Conservation (phyloP, 2,113 vertebrate species). For the Syngnathus floridae region DNA sequence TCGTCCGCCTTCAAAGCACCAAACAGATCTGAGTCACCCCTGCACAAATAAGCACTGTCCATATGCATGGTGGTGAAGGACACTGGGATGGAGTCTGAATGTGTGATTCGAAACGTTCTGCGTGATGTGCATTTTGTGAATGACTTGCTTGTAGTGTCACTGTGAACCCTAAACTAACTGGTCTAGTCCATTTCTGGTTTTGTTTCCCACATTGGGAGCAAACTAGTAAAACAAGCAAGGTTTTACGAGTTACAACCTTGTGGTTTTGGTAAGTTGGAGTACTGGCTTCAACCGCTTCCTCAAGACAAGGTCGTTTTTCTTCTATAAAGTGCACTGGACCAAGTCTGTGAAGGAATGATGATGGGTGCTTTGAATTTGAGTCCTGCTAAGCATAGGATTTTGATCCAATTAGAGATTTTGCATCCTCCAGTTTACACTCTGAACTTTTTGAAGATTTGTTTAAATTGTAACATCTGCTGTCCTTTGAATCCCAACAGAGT, state of each 20-base stretch:
- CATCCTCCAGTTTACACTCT: background rate
- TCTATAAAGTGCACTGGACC: background rate
- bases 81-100: background rate
- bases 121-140: background rate
- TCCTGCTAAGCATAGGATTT: background rate
- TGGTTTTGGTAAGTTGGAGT: background rate
- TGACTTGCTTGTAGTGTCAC: background rate
- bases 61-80: constrained; percentile 13
- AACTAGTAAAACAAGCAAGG: background rate
- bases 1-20: constrained; percentile 20
- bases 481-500: constrained; percentile 56
- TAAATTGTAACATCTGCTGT: constrained; percentile 7
- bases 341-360: background rate
- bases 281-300: background rate
- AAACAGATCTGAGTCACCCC: constrained; percentile 2
- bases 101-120: background rate
- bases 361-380: background rate
- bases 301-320: background rate
- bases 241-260: background rate
- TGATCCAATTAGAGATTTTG: background rate
- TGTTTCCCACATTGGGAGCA: background rate
- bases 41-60: constrained; percentile 12
- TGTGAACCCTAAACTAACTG: background rate
- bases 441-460: background rate
- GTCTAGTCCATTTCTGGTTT: background rate